phyloP scores from a whole-genome alignment of 2,113 vertebrate species.

The Colossoma macropomum region DNA sequence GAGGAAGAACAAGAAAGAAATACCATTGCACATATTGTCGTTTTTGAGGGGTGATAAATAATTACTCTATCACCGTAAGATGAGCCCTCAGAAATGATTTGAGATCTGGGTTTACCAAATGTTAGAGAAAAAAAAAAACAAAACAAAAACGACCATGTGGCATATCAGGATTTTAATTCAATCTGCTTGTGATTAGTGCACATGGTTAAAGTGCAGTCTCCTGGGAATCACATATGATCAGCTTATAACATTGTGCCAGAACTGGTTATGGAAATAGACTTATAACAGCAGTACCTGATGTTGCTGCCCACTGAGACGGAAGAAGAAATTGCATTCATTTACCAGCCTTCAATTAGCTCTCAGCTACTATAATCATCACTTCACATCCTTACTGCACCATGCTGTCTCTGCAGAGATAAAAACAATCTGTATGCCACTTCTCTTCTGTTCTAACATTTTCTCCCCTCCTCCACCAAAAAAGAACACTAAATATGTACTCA shows the following conservation, averaged over 20 bases:
- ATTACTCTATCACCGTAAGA: not conserved
- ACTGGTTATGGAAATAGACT: constrained; percentile 72
- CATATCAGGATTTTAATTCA: constrained; percentile 58
- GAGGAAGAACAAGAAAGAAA: not conserved
- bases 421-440: constrained; percentile 70
- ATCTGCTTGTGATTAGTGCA: constrained; percentile 68
- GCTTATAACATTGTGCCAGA: constrained; percentile 68
- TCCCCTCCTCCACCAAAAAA: not conserved
- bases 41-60: not conserved
- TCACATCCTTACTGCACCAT: constrained; percentile 74
- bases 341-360: constrained; percentile 73
- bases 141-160: not conserved
- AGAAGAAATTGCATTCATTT: constrained; percentile 73
- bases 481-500: not conserved
- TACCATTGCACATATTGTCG: not conserved
- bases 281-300: constrained; percentile 73
- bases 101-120: not conserved
- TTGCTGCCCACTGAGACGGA: constrained; percentile 70
- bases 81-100: not conserved
- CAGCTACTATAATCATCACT: constrained; percentile 76
- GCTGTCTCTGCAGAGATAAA: constrained; percentile 62
- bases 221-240: constrained; percentile 67
- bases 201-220: constrained; percentile 61
- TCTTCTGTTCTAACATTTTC: constrained; percentile 3
- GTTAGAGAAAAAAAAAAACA: not conserved